Conservation (phyloP, 2,888 invertebrate genomes). For the Caenorhabditis sp. region DNA sequence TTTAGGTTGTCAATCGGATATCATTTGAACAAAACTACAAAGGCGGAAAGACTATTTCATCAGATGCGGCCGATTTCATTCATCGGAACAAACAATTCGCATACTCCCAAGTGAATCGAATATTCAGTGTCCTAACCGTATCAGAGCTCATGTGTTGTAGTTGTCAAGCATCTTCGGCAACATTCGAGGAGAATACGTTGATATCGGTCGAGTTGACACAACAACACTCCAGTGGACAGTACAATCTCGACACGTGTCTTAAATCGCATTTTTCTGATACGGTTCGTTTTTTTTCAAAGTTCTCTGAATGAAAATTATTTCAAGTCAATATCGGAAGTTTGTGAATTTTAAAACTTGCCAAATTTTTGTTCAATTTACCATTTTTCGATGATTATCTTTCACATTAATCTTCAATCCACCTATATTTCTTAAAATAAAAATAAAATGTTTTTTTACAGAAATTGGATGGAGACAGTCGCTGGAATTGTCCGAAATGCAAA, state of each 20-base stretch:
- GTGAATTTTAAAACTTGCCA: too few species aligned
- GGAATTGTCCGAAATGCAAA: slow-evolving; percentile 67
- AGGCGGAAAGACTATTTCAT: slow-evolving; percentile 48
- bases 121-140: slow-evolving; percentile 64
- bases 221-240: slow-evolving; percentile 1
- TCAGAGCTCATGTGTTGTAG: slow-evolving; percentile 52
- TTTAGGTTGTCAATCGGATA: slow-evolving; percentile 42
- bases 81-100: slow-evolving; percentile 46
- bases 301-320: too few species aligned
- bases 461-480: slow-evolving; percentile 54
- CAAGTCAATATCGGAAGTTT: too few species aligned
- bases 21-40: slow-evolving; percentile 64
- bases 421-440: too few species aligned
- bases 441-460: slow-evolving; percentile 32
- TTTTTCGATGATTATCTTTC: too few species aligned
- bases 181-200: slow-evolving; percentile 58
- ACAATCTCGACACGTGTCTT: slow-evolving; percentile 44
- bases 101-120: slow-evolving; percentile 56
- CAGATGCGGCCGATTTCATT: slow-evolving; percentile 54
- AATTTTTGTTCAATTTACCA: too few species aligned
- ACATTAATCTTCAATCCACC: too few species aligned
- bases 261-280: slow-evolving; percentile 39
- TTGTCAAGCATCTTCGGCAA: slow-evolving; percentile 55
- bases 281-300: too few species aligned
- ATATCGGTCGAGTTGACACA: slow-evolving; percentile 38